phyloP scores from a whole-genome alignment of 2,888 invertebrate species.

The Andrena hattorfiana region DNA sequence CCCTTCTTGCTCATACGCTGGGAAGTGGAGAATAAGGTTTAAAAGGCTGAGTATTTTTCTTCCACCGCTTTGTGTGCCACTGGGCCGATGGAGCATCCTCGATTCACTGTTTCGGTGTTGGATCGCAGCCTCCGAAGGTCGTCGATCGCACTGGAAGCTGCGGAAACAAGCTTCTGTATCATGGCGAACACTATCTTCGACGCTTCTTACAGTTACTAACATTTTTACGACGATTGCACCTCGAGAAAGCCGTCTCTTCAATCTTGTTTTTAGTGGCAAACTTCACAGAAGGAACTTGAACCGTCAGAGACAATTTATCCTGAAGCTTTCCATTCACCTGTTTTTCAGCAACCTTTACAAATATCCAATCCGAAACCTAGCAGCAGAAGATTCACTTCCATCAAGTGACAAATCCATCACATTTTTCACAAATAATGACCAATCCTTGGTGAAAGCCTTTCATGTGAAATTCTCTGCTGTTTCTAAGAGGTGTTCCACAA shows the following conservation, averaged over 20 bases:
- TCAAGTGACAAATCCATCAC: no score
- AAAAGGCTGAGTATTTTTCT: constrained; percentile 78
- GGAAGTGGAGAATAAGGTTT: constrained; percentile 84
- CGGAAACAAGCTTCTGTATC: not conserved
- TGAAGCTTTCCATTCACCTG: not conserved
- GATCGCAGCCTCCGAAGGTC: constrained; percentile 55
- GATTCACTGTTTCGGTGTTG: constrained; percentile 67
- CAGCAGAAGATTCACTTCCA: no score
- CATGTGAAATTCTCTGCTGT: not conserved
- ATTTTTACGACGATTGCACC: not conserved
- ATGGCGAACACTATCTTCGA: not conserved
- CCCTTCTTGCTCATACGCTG: constrained; percentile 46
- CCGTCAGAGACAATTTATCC: not conserved
- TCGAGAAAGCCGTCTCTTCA: not conserved
- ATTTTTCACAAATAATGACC: no score
- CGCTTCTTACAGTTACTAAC: not conserved
- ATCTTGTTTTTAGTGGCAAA: not conserved
- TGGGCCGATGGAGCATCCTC: constrained; percentile 82
- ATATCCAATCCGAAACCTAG: not conserved
- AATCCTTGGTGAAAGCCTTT: not conserved
- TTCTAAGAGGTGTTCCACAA: not conserved
- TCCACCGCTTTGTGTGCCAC: constrained; percentile 82
- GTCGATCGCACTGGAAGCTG: constrained; percentile 15
- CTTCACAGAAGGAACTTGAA: not conserved
- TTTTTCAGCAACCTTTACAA: not conserved